phyloP scores from a whole-genome alignment of 2,888 invertebrate genomes.

The Thereva nobilitata region DNA sequence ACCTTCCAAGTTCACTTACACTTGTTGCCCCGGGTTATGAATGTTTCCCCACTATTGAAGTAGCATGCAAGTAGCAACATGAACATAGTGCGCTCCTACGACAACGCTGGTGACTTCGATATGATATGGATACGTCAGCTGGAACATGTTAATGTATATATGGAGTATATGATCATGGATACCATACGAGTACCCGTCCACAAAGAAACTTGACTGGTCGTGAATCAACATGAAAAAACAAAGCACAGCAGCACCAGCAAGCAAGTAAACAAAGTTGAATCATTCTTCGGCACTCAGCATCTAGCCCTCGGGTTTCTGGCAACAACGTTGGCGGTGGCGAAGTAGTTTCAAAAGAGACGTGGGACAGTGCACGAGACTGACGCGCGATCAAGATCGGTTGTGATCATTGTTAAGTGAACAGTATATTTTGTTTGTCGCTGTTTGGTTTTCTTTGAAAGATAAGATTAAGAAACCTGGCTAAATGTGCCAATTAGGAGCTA shows the following conservation, averaged over 20 bases:
- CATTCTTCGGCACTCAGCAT: constrained; percentile 8
- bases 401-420: not conserved
- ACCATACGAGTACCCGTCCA: too few relatives aligned
- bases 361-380: not conserved
- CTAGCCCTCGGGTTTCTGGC: not conserved
- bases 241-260: not conserved
- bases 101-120: too few relatives aligned
- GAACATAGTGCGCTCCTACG: too few relatives aligned
- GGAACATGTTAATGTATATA: too few relatives aligned
- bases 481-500: not conserved
- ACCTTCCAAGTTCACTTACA: constrained; percentile 15
- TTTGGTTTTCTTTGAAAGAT: not conserved
- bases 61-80: too few relatives aligned
- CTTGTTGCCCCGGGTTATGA: constrained; percentile 14
- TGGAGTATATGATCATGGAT: too few relatives aligned
- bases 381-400: too few relatives aligned
- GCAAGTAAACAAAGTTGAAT: constrained; percentile 15
- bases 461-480: not conserved
- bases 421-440: constrained; percentile 3
- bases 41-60: not conserved
- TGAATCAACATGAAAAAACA: not conserved
- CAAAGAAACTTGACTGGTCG: too few relatives aligned
- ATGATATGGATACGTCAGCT: too few relatives aligned
- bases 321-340: not conserved
- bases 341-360: constrained; percentile 17